Evolutionary conservation across 2,797 vertebrate species (phyloP).

Genomic region (Margarornis squamiger): DNA sequence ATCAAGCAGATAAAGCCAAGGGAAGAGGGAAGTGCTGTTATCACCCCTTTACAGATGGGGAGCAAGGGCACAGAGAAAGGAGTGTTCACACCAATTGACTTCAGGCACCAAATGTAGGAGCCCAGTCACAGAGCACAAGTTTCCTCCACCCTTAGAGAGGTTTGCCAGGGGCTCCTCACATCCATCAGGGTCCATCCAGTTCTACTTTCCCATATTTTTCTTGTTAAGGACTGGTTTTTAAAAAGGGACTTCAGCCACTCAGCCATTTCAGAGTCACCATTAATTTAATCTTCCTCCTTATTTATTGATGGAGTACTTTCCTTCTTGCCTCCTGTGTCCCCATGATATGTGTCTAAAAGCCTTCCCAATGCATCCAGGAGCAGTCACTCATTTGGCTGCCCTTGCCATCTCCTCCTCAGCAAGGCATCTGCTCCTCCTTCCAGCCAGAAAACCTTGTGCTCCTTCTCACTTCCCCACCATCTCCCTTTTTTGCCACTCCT

Average conservation of each 20-base stretch:
- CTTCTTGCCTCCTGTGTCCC: conserved; percentile 66
- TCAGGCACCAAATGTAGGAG: not conserved
- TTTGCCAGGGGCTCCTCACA: not conserved
- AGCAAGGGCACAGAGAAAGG: not conserved
- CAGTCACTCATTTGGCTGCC: conserved; percentile 49
- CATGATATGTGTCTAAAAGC: conserved; percentile 67
- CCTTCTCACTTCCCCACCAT: not conserved
- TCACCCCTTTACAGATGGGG: not conserved
- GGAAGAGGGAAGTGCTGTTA: not conserved
- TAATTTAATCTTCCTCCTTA: conserved; percentile 73
- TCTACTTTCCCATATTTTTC: conserved; percentile 7
- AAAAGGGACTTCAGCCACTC: not conserved
- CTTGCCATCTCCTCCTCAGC: not conserved
- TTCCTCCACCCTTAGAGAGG: not conserved
- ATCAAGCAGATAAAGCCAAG: not conserved
- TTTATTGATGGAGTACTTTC: conserved; percentile 74
- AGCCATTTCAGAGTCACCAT: conserved; percentile 60
- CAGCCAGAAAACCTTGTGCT: not conserved
- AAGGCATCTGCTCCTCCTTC: not conserved
- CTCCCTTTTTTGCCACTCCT: not conserved
- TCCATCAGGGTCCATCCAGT: not conserved
- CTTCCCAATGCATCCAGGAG: conserved; percentile 33
- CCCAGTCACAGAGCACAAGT: not conserved
- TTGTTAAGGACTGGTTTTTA: not conserved
- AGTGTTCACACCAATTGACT: not conserved